Base-by-base conservation (phyloP, 1,140 invertebrate species). In the Diorhabda elongata region DNA sequence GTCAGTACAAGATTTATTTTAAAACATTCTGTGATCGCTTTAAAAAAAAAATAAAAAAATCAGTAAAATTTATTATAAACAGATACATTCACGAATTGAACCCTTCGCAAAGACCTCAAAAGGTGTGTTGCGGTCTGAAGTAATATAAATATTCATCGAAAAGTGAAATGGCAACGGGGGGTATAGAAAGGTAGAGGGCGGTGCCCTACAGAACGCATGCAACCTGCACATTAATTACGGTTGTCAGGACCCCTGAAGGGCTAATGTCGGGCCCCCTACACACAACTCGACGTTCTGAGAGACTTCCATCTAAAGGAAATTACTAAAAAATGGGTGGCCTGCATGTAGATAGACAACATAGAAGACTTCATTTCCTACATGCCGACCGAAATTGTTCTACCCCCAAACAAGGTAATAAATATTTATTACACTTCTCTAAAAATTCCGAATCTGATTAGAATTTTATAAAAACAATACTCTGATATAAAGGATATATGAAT, bases 161-260 rank as follows among this genome's bases (percentile, higher is more conserved):
- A 52, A 52, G 47, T 52, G 47, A 43, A 42, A 42, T 42, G 62
- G 62, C 45, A 41, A 58, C 64, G 6, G 52, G 64, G 59, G 59
- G 59, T 61, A 8, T 5, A 42, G 41, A 45, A 43, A 26, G 64
- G 26, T 42, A 9, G 64, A 65, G 64, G 64, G 64, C 64, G 64
- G 64, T 65, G 44, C 64, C 41, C 64, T 44, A 65, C 52, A 57
- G 5, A 65, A 65, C 64, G 47, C 64, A 65, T 65, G 64, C 64
- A 65, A 65, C 64, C 64, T 65, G 64, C 64, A 65, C 64, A 65
- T 65, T 65, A 65, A 65, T 65, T 65, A 65, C 64, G 64, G 58
- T 52, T 65, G 64, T 65, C 64, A 65, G 64, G 64, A 65, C 64
- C 64, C 64, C 64, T 41, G 64, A 65, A 65, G 64, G 64, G 64